Percentiles rank a stretch among this genome's conserved stretches.
These are phyloP conservation scores for Hormaphis cornu DNA, from an alignment of 1,140 invertebrate species.

Conservation along the genomic window DNA sequence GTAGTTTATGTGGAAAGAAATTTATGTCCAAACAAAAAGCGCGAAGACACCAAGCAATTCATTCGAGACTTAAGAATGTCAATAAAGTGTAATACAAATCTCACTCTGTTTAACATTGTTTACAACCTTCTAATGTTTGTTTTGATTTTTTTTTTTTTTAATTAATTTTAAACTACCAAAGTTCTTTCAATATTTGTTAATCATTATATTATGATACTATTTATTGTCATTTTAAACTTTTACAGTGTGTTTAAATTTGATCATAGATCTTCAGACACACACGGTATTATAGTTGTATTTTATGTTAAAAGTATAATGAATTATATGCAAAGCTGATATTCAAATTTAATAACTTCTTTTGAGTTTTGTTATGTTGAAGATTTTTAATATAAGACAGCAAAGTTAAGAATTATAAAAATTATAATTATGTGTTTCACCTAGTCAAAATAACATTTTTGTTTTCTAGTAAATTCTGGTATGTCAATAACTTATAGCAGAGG, in stretches of 20 bases:
- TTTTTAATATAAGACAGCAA: too few species aligned
- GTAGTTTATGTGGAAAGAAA: slow-evolving; percentile 28
- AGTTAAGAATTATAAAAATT: too few species aligned
- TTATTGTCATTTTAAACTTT: background rate
- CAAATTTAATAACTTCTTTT: too few species aligned
- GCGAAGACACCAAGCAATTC: slow-evolving; percentile 17
- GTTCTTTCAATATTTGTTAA: background rate
- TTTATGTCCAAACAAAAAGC: slow-evolving; percentile 30
- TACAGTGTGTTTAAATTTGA: background rate
- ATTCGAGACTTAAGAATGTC: background rate
- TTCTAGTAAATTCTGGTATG: too few species aligned
- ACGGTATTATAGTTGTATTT: too few species aligned
- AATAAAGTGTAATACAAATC: background rate
- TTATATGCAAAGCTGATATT: too few species aligned
- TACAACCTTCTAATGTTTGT: background rate
- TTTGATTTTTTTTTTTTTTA: background rate
- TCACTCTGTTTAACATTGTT: background rate
- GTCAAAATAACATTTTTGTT: too few species aligned
- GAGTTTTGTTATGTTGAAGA: too few species aligned
- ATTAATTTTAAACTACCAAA: slow-evolving; percentile 1
- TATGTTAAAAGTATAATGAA: too few species aligned
- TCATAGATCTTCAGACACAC: too few species aligned
- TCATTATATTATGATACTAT: background rate
- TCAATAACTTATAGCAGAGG: too few species aligned
- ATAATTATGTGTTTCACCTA: too few species aligned